Evolutionary conservation across 2,113 vertebrate species (phyloP).

Genomic region (Cinclus mexicanus): DNA sequence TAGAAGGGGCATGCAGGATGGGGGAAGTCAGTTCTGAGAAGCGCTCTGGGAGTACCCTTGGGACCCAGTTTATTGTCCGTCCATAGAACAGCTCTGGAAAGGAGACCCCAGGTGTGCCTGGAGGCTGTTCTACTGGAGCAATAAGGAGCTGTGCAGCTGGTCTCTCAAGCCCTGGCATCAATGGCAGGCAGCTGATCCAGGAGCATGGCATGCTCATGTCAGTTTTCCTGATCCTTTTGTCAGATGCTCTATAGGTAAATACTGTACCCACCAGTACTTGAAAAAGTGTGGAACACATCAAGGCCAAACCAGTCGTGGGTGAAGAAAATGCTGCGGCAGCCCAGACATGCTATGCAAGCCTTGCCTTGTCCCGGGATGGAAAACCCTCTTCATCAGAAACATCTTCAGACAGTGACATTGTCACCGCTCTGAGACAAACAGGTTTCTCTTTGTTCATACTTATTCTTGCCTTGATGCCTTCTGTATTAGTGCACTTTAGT

Average conservation of each 20-base stretch:
- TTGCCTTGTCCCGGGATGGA: neutral
- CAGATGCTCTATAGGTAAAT: neutral
- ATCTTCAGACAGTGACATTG: neutral
- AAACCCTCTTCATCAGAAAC: neutral
- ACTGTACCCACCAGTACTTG: no score
- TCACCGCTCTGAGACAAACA: neutral
- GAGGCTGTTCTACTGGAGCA: neutral
- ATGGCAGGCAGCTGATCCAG: neutral
- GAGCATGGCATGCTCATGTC: neutral
- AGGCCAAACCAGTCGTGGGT: neutral
- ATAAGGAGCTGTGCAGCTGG: neutral
- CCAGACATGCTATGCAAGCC: neutral
- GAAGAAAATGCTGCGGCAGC: neutral
- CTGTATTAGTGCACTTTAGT: neutral
- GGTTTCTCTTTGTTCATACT: neutral
- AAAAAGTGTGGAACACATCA: rapidly evolving
- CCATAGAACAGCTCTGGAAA: neutral
- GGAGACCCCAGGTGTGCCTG: neutral
- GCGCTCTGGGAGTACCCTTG: neutral
- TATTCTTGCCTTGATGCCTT: neutral
- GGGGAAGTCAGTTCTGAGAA: neutral
- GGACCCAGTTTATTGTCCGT: neutral
- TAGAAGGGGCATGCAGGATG: neutral
- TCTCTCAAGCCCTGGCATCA: neutral
- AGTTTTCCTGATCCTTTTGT: neutral